These are phyloP conservation scores for Calidris pygmaea DNA, from an alignment of 2,113 vertebrate genomes.

Conservation along the genomic window DNA sequence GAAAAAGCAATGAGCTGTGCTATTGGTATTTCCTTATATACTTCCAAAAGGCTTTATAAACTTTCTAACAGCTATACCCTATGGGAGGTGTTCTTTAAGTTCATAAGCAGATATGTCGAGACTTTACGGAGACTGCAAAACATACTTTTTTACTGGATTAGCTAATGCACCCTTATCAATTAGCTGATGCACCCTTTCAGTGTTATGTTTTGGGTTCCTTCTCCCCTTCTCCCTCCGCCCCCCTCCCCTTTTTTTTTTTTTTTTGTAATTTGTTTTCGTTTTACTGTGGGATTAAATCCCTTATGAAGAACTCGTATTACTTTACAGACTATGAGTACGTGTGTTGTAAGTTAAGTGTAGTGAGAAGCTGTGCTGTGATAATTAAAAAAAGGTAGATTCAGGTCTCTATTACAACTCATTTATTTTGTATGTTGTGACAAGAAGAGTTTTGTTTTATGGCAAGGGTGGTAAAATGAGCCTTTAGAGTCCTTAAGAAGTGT, in stretches of 20 bases:
- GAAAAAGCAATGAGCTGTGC: conserved; percentile 50
- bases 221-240: not conserved
- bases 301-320: not conserved
- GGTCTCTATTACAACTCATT: not conserved
- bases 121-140: not conserved
- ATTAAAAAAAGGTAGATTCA: not conserved
- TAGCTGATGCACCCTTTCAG: not conserved
- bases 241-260: not conserved
- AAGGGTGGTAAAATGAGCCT: not conserved
- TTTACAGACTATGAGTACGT: not conserved
- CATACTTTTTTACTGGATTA: not conserved
- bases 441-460: not conserved
- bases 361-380: not conserved
- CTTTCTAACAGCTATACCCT: not conserved
- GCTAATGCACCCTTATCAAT: not conserved
- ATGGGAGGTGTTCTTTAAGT: not conserved
- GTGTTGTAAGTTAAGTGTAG: not conserved
- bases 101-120: not conserved
- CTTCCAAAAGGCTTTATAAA: not conserved
- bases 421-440: not conserved
- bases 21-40: conserved; percentile 25
- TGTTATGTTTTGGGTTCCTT: not conserved
- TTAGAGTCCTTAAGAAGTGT: not conserved
- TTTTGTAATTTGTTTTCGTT: not conserved
- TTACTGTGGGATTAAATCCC: not conserved